Evolutionary conservation across 2,888 invertebrate species (phyloP), one percentile per base, ranked within the genome.

Genomic region (Hetaerina titia): DNA sequence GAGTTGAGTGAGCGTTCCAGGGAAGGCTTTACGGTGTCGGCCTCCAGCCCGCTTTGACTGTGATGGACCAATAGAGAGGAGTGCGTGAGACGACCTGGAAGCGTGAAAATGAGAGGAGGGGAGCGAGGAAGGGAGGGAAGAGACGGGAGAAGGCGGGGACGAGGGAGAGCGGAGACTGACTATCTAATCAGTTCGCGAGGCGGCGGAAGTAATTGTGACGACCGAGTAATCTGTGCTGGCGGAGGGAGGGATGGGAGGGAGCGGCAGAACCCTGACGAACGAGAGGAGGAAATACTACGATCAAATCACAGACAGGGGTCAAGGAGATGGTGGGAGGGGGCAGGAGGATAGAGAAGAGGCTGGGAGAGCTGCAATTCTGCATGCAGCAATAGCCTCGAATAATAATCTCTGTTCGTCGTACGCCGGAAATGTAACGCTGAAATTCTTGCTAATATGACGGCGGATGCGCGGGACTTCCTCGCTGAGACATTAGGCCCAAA

Each of bases 121-220:
- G 17, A 31, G 7, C 15, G 88, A 56, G 2, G 19, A 45, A 19
- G 15, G 56, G 31, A 5, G 15, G 88, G 45, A n/a, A 17, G 89
- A n/a, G 19, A 22, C 69, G 89, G 22, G 22, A n/a, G 57, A n/a
- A 13, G 25, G 45, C 0, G 45, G 31, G 87, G 31, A 11, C 15
- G 69, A 45, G 69, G 74, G 13, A 69, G 64, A 15, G 56, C 69
- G 74, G n/a, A 31, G 69, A 17, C 45, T 45, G 90, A 64, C 92
- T 64, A 25, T 92, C 19, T 56, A 92, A 92, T 69, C 45, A 64
- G 64, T 19, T 56, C 69, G 92, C 64, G 64, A 22, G 69, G 25
- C 64, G 56, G 69, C 19, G 64, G 92, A 63, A 90, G 90, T 63
- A 63, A 90, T 90, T 63, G 58, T 45, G 7, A 58, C 15, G 31